Evolutionary conservation across 2,888 invertebrate species (phyloP).

Genomic region (Lasius platythorax): DNA sequence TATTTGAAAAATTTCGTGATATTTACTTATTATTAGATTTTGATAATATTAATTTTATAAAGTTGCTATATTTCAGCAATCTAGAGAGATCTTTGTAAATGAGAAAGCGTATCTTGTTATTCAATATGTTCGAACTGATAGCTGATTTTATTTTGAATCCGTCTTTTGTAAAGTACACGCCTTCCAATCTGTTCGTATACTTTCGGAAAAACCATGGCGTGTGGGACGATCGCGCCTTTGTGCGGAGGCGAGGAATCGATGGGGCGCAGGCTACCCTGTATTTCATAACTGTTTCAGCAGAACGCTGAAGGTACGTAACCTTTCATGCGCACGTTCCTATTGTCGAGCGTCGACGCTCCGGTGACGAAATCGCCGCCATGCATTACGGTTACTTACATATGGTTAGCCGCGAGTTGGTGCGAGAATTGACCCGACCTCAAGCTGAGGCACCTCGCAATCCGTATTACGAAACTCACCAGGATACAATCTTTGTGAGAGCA

Average conservation of each 20-base stretch:
- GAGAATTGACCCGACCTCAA: constrained; percentile 70
- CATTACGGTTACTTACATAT: constrained; percentile 72
- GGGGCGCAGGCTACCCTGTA: constrained; percentile 73
- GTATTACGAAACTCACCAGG: constrained; percentile 67
- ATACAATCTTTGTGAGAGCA: constrained; percentile 64
- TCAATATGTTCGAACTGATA: neutral
- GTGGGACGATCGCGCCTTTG: constrained; percentile 44
- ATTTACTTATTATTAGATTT: neutral
- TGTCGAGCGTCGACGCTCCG: constrained; percentile 77
- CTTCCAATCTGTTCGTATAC: constrained; percentile 15
- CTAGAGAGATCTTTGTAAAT: neutral
- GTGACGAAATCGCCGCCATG: constrained; percentile 76
- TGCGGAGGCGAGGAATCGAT: constrained; percentile 31
- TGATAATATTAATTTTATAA: constrained; percentile 13
- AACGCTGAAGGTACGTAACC: constrained; percentile 79
- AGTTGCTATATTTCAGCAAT: neutral
- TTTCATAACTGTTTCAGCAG: constrained; percentile 79
- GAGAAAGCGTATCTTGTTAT: neutral
- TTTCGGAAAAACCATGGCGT: constrained; percentile 47
- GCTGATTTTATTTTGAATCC: neutral
- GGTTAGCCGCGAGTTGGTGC: constrained; percentile 75
- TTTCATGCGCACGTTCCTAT: constrained; percentile 83
- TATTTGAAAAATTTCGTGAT: neutral
- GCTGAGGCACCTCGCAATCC: constrained; percentile 62
- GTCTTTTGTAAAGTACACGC: neutral